These are phyloP conservation scores for Conus betulinus DNA, from an alignment of 1,140 invertebrate genomes.

Conservation along the genomic window DNA sequence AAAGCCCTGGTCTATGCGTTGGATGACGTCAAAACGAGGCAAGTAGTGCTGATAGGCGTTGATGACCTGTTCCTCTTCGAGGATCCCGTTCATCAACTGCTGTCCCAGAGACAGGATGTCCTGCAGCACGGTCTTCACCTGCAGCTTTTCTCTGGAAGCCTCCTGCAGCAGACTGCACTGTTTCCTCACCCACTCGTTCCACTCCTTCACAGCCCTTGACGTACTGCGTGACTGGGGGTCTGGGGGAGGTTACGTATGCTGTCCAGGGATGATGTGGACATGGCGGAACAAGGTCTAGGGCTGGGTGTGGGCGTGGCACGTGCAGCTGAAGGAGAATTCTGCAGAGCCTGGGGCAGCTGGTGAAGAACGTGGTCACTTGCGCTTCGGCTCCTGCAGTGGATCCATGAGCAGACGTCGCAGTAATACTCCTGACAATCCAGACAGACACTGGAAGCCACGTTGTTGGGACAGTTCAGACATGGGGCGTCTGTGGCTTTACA, in stretches of 20 bases:
- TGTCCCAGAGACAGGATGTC: background rate
- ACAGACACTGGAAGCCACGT: background rate
- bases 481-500: background rate
- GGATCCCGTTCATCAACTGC: background rate
- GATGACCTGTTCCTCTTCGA: background rate
- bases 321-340: background rate
- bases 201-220: background rate
- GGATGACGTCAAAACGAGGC: background rate
- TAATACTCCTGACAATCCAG: background rate
- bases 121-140: background rate
- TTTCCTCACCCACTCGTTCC: background rate
- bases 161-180: background rate
- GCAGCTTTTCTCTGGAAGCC: background rate
- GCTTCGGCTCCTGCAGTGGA: background rate
- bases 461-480: background rate
- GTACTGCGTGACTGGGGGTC: no score
- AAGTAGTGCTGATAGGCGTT: background rate
- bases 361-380: background rate
- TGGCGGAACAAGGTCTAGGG: background rate
- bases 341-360: background rate
- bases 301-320: background rate
- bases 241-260: no score
- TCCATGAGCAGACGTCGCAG: background rate
- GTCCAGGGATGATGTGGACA: background rate
- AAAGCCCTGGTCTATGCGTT: background rate